These are phyloP conservation scores for Acrobasis repandana DNA, from an alignment of 2,888 invertebrate genomes.

Conservation along the genomic window DNA sequence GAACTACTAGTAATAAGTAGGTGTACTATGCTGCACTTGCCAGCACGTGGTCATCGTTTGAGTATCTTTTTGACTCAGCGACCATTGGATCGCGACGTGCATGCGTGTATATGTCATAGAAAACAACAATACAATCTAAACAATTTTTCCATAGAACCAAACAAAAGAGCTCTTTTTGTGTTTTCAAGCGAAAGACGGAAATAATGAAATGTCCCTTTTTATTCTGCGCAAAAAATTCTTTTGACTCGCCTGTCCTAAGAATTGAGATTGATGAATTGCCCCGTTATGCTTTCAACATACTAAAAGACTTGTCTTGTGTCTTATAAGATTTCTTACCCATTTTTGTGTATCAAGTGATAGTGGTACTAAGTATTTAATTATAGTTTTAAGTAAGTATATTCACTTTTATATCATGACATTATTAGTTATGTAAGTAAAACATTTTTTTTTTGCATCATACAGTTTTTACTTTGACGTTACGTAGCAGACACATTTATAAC, in stretches of 20 bases:
- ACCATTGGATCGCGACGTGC: too few species aligned
- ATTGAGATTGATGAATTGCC: constrained; percentile 66
- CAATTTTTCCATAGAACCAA: not conserved
- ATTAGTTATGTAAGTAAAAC: too few species aligned
- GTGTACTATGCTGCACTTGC: too few species aligned
- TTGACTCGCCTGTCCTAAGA: constrained; percentile 58
- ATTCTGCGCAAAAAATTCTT: constrained; percentile 55
- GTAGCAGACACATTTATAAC: too few species aligned
- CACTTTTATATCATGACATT: too few species aligned
- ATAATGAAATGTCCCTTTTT: constrained; percentile 50
- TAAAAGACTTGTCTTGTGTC: constrained; percentile 1
- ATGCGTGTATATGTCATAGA: not conserved
- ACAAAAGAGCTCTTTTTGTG: not conserved
- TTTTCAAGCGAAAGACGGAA: constrained; percentile 30
- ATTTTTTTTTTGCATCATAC: too few species aligned
- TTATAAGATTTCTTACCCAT: not conserved
- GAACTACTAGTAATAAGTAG: too few species aligned
- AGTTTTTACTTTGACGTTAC: too few species aligned
- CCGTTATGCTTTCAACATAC: constrained; percentile 27
- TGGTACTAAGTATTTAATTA: too few species aligned
- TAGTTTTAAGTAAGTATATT: too few species aligned
- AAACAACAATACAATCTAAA: not conserved
- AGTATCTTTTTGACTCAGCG: too few species aligned
- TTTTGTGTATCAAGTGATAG: not conserved
- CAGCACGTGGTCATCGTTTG: too few species aligned